phyloP scores from a whole-genome alignment of 2,888 invertebrate species.

The Callinectes sapidus region DNA sequence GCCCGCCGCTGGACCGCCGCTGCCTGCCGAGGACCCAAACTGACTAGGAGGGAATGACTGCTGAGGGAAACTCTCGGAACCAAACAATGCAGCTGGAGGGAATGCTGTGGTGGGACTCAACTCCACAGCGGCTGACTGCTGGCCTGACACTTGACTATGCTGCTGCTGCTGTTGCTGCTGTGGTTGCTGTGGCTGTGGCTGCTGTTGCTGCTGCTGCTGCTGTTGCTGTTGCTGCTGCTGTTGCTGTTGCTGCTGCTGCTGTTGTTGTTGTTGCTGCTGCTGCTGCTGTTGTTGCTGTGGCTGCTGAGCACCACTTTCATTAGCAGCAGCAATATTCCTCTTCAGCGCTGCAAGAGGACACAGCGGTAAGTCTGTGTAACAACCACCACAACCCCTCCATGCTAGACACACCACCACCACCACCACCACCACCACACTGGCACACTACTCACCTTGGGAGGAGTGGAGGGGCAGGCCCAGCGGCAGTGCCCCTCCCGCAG shows the following conservation, averaged over 20 bases:
- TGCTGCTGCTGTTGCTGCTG: slow-evolving; percentile 40
- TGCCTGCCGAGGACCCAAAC: slow-evolving; percentile 59
- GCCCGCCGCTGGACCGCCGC: slow-evolving; percentile 54
- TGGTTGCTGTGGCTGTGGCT: slow-evolving; percentile 28
- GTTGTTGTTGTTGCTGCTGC: slow-evolving; percentile 53
- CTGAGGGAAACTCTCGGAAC: slow-evolving; percentile 61
- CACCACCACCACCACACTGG: background rate
- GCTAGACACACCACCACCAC: background rate
- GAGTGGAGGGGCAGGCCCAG: slow-evolving; percentile 74
- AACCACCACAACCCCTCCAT: background rate
- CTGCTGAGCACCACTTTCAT: slow-evolving; percentile 51
- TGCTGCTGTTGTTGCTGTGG: background rate
- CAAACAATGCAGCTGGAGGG: slow-evolving; percentile 70
- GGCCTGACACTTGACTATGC: slow-evolving; percentile 29
- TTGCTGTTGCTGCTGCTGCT: slow-evolving; percentile 46
- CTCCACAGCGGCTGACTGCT: slow-evolving; percentile 45
- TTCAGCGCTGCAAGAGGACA: slow-evolving; percentile 49
- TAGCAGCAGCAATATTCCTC: slow-evolving; percentile 58
- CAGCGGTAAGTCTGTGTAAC: background rate
- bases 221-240: slow-evolving; percentile 35
- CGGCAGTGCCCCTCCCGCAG: slow-evolving; percentile 73
- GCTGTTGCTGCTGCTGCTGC: slow-evolving; percentile 42
- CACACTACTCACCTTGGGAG: slow-evolving; percentile 47
- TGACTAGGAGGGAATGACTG: slow-evolving; percentile 69
- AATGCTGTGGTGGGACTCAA: slow-evolving; percentile 65